Evolutionary conservation across 2,797 vertebrate genomes (phyloP), one percentile per base, ranked within the genome.

Genomic region (Oophaga sylvatica): DNA sequence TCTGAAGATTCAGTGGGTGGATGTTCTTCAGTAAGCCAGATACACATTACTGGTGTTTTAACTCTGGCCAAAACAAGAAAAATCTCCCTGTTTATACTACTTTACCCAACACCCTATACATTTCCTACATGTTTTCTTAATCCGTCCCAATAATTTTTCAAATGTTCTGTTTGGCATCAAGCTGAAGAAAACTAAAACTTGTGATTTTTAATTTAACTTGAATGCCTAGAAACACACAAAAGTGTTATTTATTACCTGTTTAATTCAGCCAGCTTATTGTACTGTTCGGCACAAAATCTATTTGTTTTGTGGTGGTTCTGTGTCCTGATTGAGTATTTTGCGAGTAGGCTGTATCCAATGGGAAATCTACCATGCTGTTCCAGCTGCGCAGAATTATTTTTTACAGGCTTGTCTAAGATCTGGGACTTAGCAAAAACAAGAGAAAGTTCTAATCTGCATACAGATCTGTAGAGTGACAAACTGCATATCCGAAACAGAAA

Each of bases 41-140:
- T 73, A 73, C 85, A 81, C 73, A 87, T 80, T 87, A 41, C 29
- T 48, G 56, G 22, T 9, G 60, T 70, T 70, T 79, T 59, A 85
- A 85, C 57, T 53, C 19, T 63, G 26, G 59, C 20, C 78, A 86
- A 87, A 81, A 35, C 79, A 78, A 68, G 62, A 77, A 56, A 85
- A 68, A 79, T 70, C 84, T 80, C 79, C 84, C 83, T 56, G 83
- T 77, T 84, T 77, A 79, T 67, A 78, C 62, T 85, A 45, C 31
- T 60, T 80, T 45, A 68, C 29, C 60, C 67, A 87, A 78, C 63
- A 83, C 41, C 63, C 67, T 56, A 80, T 57, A 22, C 77, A 22
- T 67, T 67, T 35, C 31, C n/a, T 67, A 31, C 59, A 31, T 87
- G 71, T 57, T 81, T 79, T 76, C n/a, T 26, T 63, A 76, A 77